Conservation (phyloP, 2,888 invertebrate genomes). For the Eurytoma californica region DNA sequence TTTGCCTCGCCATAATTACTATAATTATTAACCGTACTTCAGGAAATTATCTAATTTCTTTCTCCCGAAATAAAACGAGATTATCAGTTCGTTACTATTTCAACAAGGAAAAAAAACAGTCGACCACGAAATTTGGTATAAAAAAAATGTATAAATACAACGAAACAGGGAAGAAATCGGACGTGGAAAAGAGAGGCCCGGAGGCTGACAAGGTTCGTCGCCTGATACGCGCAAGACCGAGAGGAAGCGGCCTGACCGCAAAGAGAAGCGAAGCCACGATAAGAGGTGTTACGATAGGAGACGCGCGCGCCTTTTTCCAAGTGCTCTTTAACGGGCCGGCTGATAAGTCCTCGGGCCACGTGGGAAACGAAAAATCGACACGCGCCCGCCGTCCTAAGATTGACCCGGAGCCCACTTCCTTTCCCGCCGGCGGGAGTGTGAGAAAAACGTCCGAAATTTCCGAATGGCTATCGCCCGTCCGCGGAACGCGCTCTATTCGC, state of each 20-base stretch:
- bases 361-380: constrained; percentile 38
- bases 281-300: constrained; percentile 58
- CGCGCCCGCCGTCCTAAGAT: constrained; percentile 3
- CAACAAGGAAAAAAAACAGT: neutral
- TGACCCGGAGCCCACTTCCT: neutral
- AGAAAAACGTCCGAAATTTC: neutral
- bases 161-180: neutral
- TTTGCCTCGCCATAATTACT: no score
- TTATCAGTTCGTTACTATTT: no score
- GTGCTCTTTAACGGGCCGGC: constrained; percentile 34
- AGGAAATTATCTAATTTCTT: no score
- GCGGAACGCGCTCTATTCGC: neutral
- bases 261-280: constrained; percentile 57
- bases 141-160: neutral
- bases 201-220: constrained; percentile 31
- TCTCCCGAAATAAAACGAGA: no score
- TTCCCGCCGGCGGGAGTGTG: neutral
- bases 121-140: no score
- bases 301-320: constrained; percentile 8
- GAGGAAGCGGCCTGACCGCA: constrained; percentile 63
- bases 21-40: no score
- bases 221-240: neutral
- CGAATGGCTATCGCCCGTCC: neutral
- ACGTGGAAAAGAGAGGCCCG: neutral
- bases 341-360: constrained; percentile 19